Evolutionary conservation across 1,140 invertebrate species (phyloP).

Genomic region (Bactericera cockerelli): DNA sequence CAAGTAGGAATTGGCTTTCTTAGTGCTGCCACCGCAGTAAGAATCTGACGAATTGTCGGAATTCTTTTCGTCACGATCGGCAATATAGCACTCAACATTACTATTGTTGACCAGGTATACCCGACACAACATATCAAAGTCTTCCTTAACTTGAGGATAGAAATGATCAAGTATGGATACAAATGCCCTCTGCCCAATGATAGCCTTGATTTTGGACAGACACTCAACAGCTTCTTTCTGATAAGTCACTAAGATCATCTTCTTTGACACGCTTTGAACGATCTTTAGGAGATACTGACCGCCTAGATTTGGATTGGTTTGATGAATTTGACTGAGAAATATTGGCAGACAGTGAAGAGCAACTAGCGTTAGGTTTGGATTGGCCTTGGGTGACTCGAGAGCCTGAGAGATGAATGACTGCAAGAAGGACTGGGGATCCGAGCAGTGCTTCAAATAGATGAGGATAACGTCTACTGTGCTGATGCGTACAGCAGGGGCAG

Average conservation of each 20-base stretch:
- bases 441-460: slow-evolving; percentile 44
- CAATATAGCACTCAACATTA: slow-evolving; percentile 22
- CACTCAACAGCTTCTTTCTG: slow-evolving; percentile 50
- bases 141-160: slow-evolving; percentile 38
- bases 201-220: slow-evolving; percentile 44
- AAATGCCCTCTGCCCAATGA: slow-evolving; percentile 39
- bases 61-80: slow-evolving; percentile 19
- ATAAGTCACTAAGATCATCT: slow-evolving; percentile 44
- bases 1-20: slow-evolving; percentile 9
- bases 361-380: slow-evolving; percentile 18
- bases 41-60: too few relatives aligned
- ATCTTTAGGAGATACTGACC: slow-evolving; percentile 19
- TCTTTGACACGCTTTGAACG: slow-evolving; percentile 36
- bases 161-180: slow-evolving; percentile 34
- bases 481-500: slow-evolving; percentile 56
- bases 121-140: slow-evolving; percentile 49
- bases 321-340: slow-evolving; percentile 23
- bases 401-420: slow-evolving; percentile 45
- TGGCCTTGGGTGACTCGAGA: slow-evolving; percentile 30
- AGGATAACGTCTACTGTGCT: slow-evolving; percentile 50
- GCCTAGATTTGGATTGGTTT: slow-evolving; percentile 14
- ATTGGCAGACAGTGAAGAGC: slow-evolving; percentile 29
- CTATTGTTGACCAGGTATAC: slow-evolving; percentile 37
- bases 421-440: slow-evolving; percentile 37
- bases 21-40: background rate